A percentile compares a stretch with the other conserved stretches of the same genome.
Conservation (phyloP, 2,113 vertebrate species). For the Hydrolagus affinis region DNA sequence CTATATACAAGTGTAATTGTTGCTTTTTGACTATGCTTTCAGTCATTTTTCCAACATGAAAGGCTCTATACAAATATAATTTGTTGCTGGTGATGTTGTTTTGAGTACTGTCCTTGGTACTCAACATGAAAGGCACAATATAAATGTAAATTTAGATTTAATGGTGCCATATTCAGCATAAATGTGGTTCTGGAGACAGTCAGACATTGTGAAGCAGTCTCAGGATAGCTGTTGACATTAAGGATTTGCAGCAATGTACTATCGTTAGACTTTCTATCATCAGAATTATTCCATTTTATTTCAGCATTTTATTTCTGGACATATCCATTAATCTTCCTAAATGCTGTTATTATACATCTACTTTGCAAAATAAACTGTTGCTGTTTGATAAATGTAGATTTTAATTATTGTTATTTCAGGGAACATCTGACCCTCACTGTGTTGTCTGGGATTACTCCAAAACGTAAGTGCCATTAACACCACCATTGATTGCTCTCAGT, state of each 20-base stretch:
- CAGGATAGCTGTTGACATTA: neutral
- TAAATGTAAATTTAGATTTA: too few relatives aligned
- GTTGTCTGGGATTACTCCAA: conserved; percentile 88
- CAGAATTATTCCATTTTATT: neutral
- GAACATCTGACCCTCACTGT: conserved; percentile 85
- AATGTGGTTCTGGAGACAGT: neutral
- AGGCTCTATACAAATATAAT: too few relatives aligned
- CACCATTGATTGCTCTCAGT: neutral
- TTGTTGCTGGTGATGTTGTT: too few relatives aligned
- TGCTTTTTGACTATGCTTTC: too few relatives aligned
- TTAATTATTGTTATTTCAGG: conserved; percentile 51
- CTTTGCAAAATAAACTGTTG: neutral
- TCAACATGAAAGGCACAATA: too few relatives aligned
- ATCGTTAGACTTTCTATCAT: neutral
- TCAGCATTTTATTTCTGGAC: neutral
- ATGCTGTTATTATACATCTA: neutral
- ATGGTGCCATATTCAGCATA: too few relatives aligned
- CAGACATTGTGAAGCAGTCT: neutral
- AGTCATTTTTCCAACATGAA: too few relatives aligned
- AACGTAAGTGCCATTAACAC: conserved; percentile 65
- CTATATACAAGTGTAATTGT: too few relatives aligned
- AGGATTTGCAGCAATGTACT: neutral
- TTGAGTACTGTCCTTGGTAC: too few relatives aligned
- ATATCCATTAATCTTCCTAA: neutral
- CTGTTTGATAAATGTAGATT: neutral